Percentiles rank a stretch among this genome's conserved stretches.
Evolutionary conservation across 2,888 invertebrate species (phyloP).

Genomic region (Nephrotoma appendiculata): DNA sequence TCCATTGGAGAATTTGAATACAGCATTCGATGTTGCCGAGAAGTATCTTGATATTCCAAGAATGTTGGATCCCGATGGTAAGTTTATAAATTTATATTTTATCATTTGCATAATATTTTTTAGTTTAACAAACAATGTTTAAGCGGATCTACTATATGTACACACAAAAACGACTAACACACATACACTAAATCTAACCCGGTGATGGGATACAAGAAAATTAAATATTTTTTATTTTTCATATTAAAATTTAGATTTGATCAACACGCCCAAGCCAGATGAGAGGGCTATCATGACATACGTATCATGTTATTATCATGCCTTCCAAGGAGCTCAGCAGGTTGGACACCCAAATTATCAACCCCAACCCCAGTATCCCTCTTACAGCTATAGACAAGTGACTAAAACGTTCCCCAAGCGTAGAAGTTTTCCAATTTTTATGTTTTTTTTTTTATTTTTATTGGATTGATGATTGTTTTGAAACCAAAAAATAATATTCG

Average conservation of each 20-base stretch:
- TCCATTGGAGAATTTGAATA: constrained; percentile 96
- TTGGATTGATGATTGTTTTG: constrained; percentile 12
- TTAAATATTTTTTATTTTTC: constrained; percentile 3
- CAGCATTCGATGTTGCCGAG: constrained; percentile 99
- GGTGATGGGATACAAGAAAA: not conserved
- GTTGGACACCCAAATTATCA: constrained; percentile 42
- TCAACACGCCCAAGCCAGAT: constrained; percentile 99
- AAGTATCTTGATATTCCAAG: constrained; percentile 99
- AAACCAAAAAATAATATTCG: not conserved
- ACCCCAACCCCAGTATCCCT: constrained; percentile 27
- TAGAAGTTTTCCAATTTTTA: constrained; percentile 3
- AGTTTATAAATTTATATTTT: constrained; percentile 20
- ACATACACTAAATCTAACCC: not conserved
- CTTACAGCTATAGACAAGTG: constrained; percentile 34
- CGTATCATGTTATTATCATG: constrained; percentile 99
- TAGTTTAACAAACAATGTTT: not conserved
- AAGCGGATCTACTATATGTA: not conserved
- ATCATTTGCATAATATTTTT: not conserved
- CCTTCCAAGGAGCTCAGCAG: constrained; percentile 99
- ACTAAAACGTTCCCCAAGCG: constrained; percentile 30
- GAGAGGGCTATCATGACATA: constrained; percentile 99
- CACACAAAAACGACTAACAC: not conserved
- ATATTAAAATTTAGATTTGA: constrained; percentile 67
- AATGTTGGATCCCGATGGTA: constrained; percentile 99
- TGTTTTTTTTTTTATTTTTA: constrained; percentile 14